Base-by-base conservation (phyloP, 2,797 vertebrate species). In the Betta splendens region DNA sequence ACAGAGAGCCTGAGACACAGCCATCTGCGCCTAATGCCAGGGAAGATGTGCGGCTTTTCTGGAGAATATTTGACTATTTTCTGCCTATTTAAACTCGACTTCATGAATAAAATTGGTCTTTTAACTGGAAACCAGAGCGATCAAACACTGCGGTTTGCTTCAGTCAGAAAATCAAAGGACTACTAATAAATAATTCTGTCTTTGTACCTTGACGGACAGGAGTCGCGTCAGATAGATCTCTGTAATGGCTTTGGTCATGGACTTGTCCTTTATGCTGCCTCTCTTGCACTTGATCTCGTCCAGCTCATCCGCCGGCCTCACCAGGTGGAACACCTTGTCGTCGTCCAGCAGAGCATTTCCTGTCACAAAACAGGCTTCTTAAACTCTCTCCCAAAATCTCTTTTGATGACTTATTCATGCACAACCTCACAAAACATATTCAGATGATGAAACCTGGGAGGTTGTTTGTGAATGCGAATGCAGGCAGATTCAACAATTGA, bases 221-320 rank as follows among this genome's bases (percentile, higher is more conserved):
- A 99, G 94, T 71, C 97, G 92, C 1, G 97, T 98, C 78, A 99
- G 92, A 90, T 98, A 99, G 90, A 99, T 98, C 92, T 99, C 97
- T 0, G 97, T 98, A 85, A 99, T 99, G 86, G 97, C 97, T 95
- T 99, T 98, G 85, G 96, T 98, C 86, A 96, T 95, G 62, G 97
- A 97, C 80, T 99, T 99, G 86, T 98, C 97, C 83, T 98, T 99
- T 84, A 98, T 90, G 9, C 97, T 98, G 64, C 97, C 96, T 5
- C 96, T 89, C 88, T 99, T 98, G 1, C 94, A 95, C 91, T 97
- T 98, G 69, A 95, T 91, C 80, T 99, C 97, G 31, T 99, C 97
- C 84, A 98, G 92, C 79, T 99, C 96, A 1, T 98, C 96, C 0
- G 92, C 72, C 0, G 95, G 94, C 72, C 96, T 90, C 70, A 98